Conservation (phyloP, 1,140 invertebrate genomes). For the Eurosta solidaginis region DNA sequence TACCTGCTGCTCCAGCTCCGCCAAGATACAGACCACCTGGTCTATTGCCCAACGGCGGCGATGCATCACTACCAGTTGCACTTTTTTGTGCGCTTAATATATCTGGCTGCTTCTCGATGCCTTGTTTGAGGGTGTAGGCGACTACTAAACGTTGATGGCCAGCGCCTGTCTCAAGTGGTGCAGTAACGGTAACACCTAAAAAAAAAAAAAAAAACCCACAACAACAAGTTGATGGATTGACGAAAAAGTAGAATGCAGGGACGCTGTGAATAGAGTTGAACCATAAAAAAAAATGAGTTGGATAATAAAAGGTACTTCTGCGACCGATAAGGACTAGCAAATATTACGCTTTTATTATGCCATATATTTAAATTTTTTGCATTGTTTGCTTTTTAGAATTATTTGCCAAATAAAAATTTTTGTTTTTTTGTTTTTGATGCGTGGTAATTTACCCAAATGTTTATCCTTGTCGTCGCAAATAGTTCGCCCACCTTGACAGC, state of each 20-base stretch:
- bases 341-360: too few relatives aligned
- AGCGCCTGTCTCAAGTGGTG: conserved; percentile 64
- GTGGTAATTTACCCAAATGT: conserved; percentile 60
- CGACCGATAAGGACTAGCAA: too few relatives aligned
- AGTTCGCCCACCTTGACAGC: conserved; percentile 52
- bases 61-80: conserved; percentile 54
- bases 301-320: too few relatives aligned
- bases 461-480: conserved; percentile 62
- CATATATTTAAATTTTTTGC: too few relatives aligned
- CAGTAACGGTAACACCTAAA: conserved; percentile 57
- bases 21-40: conserved; percentile 50
- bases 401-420: not conserved
- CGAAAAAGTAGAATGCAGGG: too few relatives aligned
- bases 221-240: too few relatives aligned
- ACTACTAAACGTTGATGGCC: conserved; percentile 67
- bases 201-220: conserved; percentile 31
- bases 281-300: too few relatives aligned
- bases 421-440: not conserved
- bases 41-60: conserved; percentile 57
- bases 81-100: conserved; percentile 61
- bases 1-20: conserved; percentile 2
- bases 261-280: too few relatives aligned
- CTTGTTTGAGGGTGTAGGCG: conserved; percentile 65
- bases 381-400: not conserved
- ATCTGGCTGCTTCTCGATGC: conserved; percentile 60